These are phyloP conservation scores for Eurosta solidaginis DNA, from an alignment of 1,140 invertebrate species.

Conservation along the genomic window DNA sequence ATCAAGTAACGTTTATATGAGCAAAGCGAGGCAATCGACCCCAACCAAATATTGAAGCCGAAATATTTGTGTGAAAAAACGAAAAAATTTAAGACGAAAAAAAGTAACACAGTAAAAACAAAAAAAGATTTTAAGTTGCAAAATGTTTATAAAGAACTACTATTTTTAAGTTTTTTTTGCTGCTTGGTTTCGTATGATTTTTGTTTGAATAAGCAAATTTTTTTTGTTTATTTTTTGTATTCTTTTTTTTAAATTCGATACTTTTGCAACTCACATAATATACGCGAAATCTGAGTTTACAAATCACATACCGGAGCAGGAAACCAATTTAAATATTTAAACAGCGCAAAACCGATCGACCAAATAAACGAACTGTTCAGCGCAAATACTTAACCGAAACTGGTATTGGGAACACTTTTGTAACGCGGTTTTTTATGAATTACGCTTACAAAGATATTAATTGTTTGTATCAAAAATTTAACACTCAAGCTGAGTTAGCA, in stretches of 20 bases:
- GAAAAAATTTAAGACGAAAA: not conserved
- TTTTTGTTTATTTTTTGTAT: constrained; percentile 1
- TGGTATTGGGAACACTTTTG: constrained; percentile 52
- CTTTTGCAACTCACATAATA: not conserved
- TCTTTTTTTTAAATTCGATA: not conserved
- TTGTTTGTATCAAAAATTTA: constrained; percentile 38
- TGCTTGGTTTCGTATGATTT: not conserved
- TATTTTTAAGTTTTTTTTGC: constrained; percentile 25
- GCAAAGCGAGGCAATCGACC: not conserved
- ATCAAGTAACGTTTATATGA: not conserved
- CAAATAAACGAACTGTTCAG: constrained; percentile 31
- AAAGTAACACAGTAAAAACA: too few relatives aligned
- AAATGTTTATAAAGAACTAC: too few relatives aligned
- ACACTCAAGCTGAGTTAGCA: not conserved
- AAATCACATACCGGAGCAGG: not conserved
- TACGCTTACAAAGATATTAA: constrained; percentile 52
- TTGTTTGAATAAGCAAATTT: not conserved
- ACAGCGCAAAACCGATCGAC: not conserved
- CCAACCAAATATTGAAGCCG: not conserved
- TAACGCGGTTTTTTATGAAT: constrained; percentile 55
- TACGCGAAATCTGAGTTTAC: not conserved
- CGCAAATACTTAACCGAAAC: constrained; percentile 45
- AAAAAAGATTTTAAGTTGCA: not conserved
- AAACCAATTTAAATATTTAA: not conserved
- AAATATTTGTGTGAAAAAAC: not conserved